A percentile compares a stretch with the other conserved stretches of the same genome.
phyloP scores from a whole-genome alignment of 2,888 invertebrate species.

The Allygus modestus region DNA sequence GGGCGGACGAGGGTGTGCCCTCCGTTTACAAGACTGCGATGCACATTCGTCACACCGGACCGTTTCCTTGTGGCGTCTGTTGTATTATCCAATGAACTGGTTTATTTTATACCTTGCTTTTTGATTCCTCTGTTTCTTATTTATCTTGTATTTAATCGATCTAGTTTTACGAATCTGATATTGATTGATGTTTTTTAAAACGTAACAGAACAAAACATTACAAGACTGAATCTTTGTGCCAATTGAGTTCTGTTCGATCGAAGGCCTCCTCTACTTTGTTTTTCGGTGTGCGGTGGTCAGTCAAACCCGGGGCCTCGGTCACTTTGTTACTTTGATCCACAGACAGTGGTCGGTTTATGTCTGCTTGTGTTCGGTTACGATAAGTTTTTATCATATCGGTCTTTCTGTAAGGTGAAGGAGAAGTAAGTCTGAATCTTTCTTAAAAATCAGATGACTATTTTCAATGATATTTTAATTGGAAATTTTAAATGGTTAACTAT shows the following conservation, averaged over 20 bases:
- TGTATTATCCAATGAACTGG: constrained; percentile 69
- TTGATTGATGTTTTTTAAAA: constrained; percentile 32
- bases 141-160: constrained; percentile 48
- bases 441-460: constrained; percentile 24
- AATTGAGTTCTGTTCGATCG: constrained; percentile 66
- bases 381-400: constrained; percentile 1
- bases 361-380: neutral
- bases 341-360: neutral
- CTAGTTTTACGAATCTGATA: constrained; percentile 46
- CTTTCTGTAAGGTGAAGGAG: neutral
- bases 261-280: constrained; percentile 39
- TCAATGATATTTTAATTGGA: neutral
- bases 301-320: neutral
- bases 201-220: constrained; percentile 56
- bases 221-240: constrained; percentile 70
- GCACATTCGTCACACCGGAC: constrained; percentile 67
- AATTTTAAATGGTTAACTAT: constrained; percentile 22
- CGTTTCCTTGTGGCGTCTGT: constrained; percentile 70
- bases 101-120: constrained; percentile 53
- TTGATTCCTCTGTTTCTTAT: constrained; percentile 52
- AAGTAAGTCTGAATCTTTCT: constrained; percentile 20
- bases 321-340: neutral
- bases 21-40: constrained; percentile 64
- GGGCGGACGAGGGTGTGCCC: constrained; percentile 59
- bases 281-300: neutral